Conservation (phyloP, 2,113 vertebrate genomes). For the Anoura caudifer region DNA sequence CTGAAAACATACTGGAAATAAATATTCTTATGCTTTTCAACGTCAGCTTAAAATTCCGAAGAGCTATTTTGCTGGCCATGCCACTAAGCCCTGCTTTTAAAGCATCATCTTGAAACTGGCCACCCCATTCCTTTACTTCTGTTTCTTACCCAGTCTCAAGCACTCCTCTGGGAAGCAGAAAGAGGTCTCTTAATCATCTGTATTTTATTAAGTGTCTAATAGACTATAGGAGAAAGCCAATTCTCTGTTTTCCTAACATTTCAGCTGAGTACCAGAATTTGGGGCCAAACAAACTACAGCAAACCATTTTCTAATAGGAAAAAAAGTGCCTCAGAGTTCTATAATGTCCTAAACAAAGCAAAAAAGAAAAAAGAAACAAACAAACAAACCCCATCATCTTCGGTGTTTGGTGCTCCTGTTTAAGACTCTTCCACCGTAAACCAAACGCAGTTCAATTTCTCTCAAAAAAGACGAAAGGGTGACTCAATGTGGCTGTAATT, state of each 20-base stretch:
- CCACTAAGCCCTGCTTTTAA: neutral
- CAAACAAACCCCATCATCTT: neutral
- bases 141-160: neutral
- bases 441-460: conserved; percentile 17
- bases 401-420: neutral
- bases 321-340: conserved; percentile 7
- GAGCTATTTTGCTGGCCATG: neutral
- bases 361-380: neutral
- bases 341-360: conserved; percentile 44
- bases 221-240: conserved; percentile 50
- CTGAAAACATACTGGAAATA: conserved; percentile 18
- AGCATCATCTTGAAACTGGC: conserved; percentile 9
- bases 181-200: conserved; percentile 58
- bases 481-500: neutral
- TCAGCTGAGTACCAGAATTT: conserved; percentile 46
- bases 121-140: conserved; percentile 31
- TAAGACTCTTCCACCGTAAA: conserved; percentile 10
- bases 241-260: conserved; percentile 63
- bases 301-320: conserved; percentile 51
- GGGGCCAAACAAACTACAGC: conserved; percentile 63
- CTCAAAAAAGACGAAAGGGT: neutral
- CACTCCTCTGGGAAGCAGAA: conserved; percentile 42
- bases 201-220: conserved; percentile 73
- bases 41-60: neutral
- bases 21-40: neutral